These are phyloP conservation scores for Temnothorax longispinosus DNA, from an alignment of 1,140 invertebrate genomes.

Conservation along the genomic window DNA sequence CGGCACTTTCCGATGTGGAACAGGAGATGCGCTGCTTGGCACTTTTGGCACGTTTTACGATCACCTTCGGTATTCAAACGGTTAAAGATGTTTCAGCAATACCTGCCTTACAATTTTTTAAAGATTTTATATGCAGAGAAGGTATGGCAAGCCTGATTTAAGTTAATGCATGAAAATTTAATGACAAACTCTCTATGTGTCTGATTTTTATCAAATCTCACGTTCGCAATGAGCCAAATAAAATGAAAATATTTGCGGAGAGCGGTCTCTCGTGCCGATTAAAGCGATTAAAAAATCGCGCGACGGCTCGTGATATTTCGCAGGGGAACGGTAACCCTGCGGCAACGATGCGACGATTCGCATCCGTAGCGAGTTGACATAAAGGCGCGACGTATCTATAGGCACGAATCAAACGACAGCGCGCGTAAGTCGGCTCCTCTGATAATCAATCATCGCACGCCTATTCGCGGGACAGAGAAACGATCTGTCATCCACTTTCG, in stretches of 20 bases:
- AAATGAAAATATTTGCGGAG: background rate
- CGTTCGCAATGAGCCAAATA: background rate
- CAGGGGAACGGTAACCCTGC: slow-evolving; percentile 44
- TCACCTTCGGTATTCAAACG: background rate
- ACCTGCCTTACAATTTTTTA: background rate
- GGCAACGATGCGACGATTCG: slow-evolving; percentile 49
- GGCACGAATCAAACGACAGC: slow-evolving; percentile 66
- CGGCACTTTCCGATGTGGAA: background rate
- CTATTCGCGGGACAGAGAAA: slow-evolving; percentile 80
- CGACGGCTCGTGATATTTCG: slow-evolving; percentile 28
- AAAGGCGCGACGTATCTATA: slow-evolving; percentile 71
- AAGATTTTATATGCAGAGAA: background rate
- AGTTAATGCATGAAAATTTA: background rate
- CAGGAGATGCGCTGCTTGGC: background rate
- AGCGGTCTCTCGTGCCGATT: slow-evolving; percentile 4
- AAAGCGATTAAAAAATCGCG: slow-evolving; percentile 37
- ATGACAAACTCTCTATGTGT: background rate
- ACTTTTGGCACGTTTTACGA: background rate
- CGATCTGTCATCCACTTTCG: slow-evolving; percentile 84
- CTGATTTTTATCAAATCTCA: background rate
- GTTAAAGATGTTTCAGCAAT: background rate
- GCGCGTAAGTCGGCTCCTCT: slow-evolving; percentile 65
- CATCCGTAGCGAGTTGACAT: slow-evolving; percentile 66
- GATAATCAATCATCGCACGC: slow-evolving; percentile 84
- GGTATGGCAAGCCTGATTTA: background rate